phyloP scores from a whole-genome alignment of 2,797 vertebrate species.

The Cuculus canorus region DNA sequence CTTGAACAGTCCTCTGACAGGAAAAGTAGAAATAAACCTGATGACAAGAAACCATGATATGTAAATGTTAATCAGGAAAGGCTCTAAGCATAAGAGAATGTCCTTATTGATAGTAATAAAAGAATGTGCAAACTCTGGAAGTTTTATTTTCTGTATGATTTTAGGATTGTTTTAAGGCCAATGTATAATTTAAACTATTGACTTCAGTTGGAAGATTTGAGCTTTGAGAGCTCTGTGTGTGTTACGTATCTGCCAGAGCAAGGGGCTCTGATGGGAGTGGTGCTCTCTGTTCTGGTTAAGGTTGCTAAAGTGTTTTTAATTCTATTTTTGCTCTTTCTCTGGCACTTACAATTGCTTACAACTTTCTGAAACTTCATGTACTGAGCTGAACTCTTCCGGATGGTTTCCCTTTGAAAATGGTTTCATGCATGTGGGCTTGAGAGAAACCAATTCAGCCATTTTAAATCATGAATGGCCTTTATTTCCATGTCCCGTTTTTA shows the following conservation, averaged over 20 bases:
- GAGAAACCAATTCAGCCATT: slow-evolving; percentile 32
- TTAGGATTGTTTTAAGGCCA: neutral
- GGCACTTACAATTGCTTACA: neutral
- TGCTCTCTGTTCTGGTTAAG: neutral
- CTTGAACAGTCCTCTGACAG: neutral
- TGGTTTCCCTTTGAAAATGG: slow-evolving; percentile 8
- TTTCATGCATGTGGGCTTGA: neutral
- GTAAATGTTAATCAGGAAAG: neutral
- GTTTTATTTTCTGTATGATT: neutral
- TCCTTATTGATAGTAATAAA: neutral
- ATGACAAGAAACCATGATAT: neutral
- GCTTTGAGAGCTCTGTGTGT: neutral
- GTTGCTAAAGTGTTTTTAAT: slow-evolving; percentile 16
- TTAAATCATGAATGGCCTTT: neutral
- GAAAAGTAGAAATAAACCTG: neutral
- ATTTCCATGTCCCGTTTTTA: neutral
- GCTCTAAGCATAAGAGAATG: neutral
- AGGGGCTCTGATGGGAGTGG: neutral
- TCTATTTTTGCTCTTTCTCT: slow-evolving; percentile 12
- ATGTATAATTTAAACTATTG: neutral
- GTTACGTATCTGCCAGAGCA: neutral
- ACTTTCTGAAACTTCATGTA: neutral
- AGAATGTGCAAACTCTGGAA: neutral
- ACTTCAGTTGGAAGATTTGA: neutral
- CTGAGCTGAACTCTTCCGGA: neutral